phyloP scores from a whole-genome alignment of 2,888 invertebrate species.

The Caenorhabditis sp. region DNA sequence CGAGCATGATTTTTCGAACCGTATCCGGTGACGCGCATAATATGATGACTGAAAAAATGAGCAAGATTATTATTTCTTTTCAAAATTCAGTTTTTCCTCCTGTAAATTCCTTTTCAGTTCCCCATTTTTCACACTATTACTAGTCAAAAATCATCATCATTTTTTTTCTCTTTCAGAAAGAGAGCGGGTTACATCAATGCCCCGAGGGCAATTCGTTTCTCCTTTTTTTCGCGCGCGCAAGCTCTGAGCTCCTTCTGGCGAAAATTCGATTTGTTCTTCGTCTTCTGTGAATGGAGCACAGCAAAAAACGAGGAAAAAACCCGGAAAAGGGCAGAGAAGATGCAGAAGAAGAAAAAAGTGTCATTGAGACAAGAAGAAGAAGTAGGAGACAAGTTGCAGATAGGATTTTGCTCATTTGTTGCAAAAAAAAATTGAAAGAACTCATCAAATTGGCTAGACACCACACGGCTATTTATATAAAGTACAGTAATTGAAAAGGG shows the following conservation, averaged over 20 bases:
- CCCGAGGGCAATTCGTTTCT: neutral
- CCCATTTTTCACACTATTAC: neutral
- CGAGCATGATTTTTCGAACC: constrained; percentile 89
- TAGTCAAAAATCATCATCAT: neutral
- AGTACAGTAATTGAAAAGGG: too few species aligned
- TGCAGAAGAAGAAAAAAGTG: too few species aligned
- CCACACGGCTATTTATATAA: too few species aligned
- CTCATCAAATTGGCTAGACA: too few species aligned
- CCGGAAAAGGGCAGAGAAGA: neutral
- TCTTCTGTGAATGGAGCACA: neutral
- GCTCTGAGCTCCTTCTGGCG: neutral
- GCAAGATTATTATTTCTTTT: neutral
- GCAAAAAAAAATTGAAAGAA: too few species aligned
- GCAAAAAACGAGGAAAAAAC: neutral
- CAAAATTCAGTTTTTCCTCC: neutral
- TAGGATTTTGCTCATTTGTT: too few species aligned
- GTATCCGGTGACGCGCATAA: constrained; percentile 87
- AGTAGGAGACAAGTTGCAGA: neutral
- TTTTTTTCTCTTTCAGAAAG: neutral
- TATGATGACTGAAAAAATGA: constrained; percentile 82
- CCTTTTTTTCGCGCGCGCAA: neutral
- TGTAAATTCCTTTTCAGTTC: too few species aligned
- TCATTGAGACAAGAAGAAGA: neutral
- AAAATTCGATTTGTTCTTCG: neutral
- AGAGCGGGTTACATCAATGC: neutral